Evolutionary conservation across 2,888 invertebrate genomes (phyloP).

Genomic region (Oxytorus armatus): DNA sequence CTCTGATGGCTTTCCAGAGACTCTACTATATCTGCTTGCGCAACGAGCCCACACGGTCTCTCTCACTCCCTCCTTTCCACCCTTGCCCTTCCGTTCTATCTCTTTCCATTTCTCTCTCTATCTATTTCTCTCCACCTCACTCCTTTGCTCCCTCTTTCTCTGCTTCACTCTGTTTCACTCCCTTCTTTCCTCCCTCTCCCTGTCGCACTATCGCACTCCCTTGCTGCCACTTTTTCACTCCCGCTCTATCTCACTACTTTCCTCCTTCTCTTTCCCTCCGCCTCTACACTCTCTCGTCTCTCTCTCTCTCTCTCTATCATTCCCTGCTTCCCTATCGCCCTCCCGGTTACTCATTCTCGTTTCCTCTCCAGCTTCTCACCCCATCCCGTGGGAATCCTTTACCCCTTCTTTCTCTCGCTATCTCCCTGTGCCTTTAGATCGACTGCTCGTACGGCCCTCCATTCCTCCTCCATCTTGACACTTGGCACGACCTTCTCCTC

Average conservation of each 20-base stretch:
- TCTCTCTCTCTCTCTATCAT: not conserved
- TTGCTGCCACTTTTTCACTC: slow-evolving; percentile 1
- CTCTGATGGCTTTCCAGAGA: slow-evolving; percentile 57
- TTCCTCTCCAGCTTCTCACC: slow-evolving; percentile 36
- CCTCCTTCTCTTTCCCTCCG: slow-evolving; percentile 5
- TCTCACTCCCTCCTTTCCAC: slow-evolving; percentile 13
- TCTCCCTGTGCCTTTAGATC: slow-evolving; percentile 18
- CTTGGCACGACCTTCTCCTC: slow-evolving; percentile 69
- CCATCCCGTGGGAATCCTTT: slow-evolving; percentile 23
- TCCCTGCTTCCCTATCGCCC: not conserved
- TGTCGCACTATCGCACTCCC: not conserved
- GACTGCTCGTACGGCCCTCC: slow-evolving; percentile 37
- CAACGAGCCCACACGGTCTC: slow-evolving; percentile 54
- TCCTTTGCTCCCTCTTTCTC: slow-evolving; percentile 5
- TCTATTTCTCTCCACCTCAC: slow-evolving; percentile 64
- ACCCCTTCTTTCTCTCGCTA: not conserved
- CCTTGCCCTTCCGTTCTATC: slow-evolving; percentile 33
- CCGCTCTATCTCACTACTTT: slow-evolving; percentile 27
- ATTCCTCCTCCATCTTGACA: slow-evolving; percentile 56
- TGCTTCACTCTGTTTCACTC: not conserved
- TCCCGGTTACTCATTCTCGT: slow-evolving; percentile 3
- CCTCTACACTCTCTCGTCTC: slow-evolving; percentile 17
- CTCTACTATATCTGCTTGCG: slow-evolving; percentile 62
- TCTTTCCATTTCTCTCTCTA: slow-evolving; percentile 62
- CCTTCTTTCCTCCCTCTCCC: not conserved